phyloP scores from a whole-genome alignment of 2,888 invertebrate genomes.

The Reticulitermes lucifugus region DNA sequence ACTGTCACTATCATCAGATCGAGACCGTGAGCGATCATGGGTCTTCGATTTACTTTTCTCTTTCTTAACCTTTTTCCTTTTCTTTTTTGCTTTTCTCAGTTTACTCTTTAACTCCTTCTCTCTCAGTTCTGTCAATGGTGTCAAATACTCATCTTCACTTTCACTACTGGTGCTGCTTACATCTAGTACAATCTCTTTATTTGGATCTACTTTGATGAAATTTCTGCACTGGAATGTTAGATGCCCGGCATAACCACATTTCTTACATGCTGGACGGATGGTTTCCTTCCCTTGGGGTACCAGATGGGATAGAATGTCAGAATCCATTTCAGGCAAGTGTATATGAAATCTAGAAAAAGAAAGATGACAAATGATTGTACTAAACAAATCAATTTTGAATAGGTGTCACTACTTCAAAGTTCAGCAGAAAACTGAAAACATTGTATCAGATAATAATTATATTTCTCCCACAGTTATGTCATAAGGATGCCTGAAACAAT shows the following conservation, averaged over 20 bases:
- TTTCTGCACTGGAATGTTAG: constrained; percentile 96
- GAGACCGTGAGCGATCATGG: constrained; percentile 54
- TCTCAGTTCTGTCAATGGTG: constrained; percentile 83
- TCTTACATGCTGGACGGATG: constrained; percentile 89
- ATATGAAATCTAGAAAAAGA: not conserved
- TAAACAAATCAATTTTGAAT: too few species aligned
- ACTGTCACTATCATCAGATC: constrained; percentile 58
- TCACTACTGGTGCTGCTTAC: constrained; percentile 96
- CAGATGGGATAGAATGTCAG: constrained; percentile 65
- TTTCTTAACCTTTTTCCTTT: constrained; percentile 66
- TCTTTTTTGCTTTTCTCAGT: constrained; percentile 72
- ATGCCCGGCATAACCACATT: constrained; percentile 96
- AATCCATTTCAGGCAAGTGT: constrained; percentile 60
- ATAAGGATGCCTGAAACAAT: too few species aligned
- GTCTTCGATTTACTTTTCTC: constrained; percentile 57
- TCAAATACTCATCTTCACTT: constrained; percentile 83
- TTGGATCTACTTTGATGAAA: constrained; percentile 93
- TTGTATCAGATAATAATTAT: too few species aligned
- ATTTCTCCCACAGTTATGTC: too few species aligned
- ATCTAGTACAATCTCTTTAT: constrained; percentile 92
- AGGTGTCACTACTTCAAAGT: too few species aligned
- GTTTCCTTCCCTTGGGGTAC: constrained; percentile 77
- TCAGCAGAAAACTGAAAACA: too few species aligned
- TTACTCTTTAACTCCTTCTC: constrained; percentile 82
- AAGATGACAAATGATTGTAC: too few species aligned